Evolutionary conservation across 2,797 vertebrate genomes (phyloP).

Genomic region (Catostomus latipinnis): DNA sequence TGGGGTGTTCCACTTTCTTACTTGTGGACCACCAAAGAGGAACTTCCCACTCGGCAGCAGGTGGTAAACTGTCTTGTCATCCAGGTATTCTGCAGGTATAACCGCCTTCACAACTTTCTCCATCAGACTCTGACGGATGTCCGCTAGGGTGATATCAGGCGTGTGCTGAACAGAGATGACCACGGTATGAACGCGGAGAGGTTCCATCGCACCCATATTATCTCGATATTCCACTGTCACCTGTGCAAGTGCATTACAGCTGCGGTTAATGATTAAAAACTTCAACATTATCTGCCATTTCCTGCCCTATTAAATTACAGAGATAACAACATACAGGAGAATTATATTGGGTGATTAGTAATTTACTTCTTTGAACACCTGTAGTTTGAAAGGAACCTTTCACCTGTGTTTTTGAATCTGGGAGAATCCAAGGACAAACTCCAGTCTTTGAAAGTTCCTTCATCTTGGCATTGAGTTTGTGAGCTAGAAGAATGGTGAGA

Average conservation of each 20-base stretch:
- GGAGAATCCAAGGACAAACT: slow-evolving; percentile 77
- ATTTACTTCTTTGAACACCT: neutral
- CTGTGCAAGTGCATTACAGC: slow-evolving; percentile 56
- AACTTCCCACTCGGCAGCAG: slow-evolving; percentile 80
- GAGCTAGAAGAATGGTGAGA: slow-evolving; percentile 76
- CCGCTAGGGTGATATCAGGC: slow-evolving; percentile 69
- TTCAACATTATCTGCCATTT: slow-evolving; percentile 4
- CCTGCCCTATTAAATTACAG: neutral
- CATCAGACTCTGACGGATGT: slow-evolving; percentile 73
- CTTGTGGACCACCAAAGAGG: slow-evolving; percentile 74
- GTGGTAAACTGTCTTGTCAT: slow-evolving; percentile 78
- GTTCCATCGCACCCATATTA: slow-evolving; percentile 76
- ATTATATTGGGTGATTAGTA: neutral
- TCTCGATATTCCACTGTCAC: slow-evolving; percentile 80
- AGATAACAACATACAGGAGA: neutral
- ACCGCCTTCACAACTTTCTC: slow-evolving; percentile 77
- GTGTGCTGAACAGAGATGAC: slow-evolving; percentile 80
- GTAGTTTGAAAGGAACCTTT: slow-evolving; percentile 19
- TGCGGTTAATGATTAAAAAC: slow-evolving; percentile 9
- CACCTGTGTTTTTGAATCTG: slow-evolving; percentile 81
- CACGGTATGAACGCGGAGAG: slow-evolving; percentile 76
- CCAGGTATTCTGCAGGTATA: slow-evolving; percentile 75
- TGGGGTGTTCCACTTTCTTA: slow-evolving; percentile 32
- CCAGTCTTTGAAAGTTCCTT: slow-evolving; percentile 72
- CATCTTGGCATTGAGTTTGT: slow-evolving; percentile 75